phyloP scores from a whole-genome alignment of 2,797 vertebrate genomes.

The Coccyzus lansbergi region DNA sequence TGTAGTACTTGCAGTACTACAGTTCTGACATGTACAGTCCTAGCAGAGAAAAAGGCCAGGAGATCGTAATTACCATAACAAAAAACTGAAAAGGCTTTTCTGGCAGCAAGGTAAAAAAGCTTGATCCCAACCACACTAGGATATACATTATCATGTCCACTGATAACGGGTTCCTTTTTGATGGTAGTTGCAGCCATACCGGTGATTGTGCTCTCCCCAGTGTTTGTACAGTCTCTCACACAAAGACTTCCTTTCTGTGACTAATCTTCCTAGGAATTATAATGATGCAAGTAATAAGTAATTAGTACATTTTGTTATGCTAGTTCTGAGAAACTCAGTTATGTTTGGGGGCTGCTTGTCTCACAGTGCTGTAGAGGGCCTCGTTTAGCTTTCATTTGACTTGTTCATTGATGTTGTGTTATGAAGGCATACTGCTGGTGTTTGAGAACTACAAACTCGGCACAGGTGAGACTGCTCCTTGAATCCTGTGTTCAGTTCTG shows the following conservation, averaged over 20 bases:
- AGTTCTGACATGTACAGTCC: not conserved
- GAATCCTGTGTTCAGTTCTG: no score
- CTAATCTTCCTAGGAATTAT: slow-evolving; percentile 66
- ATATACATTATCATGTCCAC: not conserved
- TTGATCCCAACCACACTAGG: not conserved
- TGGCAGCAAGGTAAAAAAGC: not conserved
- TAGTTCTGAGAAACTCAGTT: not conserved
- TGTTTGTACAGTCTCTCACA: slow-evolving; percentile 33
- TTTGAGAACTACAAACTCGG: not conserved
- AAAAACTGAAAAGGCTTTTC: not conserved
- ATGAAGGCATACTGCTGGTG: not conserved
- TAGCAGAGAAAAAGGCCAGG: not conserved
- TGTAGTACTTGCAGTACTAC: not conserved
- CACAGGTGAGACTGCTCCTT: no score
- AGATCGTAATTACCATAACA: not conserved
- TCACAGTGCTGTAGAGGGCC: not conserved
- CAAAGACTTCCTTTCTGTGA: slow-evolving; percentile 68
- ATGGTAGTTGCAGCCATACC: not conserved
- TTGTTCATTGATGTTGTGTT: not conserved
- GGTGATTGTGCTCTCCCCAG: not conserved
- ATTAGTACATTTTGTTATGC: slow-evolving; percentile 46
- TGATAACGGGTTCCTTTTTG: not conserved
- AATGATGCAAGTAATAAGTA: slow-evolving; percentile 61
- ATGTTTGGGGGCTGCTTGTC: not conserved
- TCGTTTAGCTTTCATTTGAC: not conserved